phyloP scores from a whole-genome alignment of 2,797 vertebrate genomes.

The Halcyon chelicuti region DNA sequence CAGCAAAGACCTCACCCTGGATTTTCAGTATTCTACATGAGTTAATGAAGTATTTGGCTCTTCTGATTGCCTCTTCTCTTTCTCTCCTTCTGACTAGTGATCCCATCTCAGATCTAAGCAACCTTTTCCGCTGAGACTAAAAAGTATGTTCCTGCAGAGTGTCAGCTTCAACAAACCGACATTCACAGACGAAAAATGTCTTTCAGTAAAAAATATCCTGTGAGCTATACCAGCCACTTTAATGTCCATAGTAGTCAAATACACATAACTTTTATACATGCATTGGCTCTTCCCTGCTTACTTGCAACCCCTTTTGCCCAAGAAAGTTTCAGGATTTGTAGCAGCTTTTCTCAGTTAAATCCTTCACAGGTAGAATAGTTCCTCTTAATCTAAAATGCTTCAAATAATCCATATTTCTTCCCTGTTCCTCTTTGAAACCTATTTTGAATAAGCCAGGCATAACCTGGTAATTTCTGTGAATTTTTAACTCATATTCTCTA shows the following conservation, averaged over 20 bases:
- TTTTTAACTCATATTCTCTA: neutral
- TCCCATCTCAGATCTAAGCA: neutral
- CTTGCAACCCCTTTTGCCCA: neutral
- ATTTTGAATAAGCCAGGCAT: neutral
- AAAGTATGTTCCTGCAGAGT: neutral
- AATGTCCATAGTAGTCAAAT: neutral
- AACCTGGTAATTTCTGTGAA: neutral
- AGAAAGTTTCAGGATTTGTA: neutral
- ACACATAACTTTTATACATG: neutral
- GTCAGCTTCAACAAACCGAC: conserved; percentile 18
- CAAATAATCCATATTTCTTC: neutral
- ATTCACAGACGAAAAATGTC: neutral
- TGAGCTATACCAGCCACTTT: neutral
- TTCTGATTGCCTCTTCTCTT: neutral
- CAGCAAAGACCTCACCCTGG: neutral
- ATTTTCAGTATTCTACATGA: neutral
- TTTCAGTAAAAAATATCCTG: neutral
- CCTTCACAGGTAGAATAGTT: neutral
- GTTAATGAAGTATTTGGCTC: neutral
- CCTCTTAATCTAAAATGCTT: neutral
- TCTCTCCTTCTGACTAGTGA: neutral
- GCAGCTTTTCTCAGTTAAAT: neutral
- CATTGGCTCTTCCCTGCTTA: neutral
- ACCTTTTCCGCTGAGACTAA: neutral
- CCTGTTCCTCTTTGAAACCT: neutral